phyloP scores from a whole-genome alignment of 2,888 invertebrate species.

The Drosophila meridiana region DNA sequence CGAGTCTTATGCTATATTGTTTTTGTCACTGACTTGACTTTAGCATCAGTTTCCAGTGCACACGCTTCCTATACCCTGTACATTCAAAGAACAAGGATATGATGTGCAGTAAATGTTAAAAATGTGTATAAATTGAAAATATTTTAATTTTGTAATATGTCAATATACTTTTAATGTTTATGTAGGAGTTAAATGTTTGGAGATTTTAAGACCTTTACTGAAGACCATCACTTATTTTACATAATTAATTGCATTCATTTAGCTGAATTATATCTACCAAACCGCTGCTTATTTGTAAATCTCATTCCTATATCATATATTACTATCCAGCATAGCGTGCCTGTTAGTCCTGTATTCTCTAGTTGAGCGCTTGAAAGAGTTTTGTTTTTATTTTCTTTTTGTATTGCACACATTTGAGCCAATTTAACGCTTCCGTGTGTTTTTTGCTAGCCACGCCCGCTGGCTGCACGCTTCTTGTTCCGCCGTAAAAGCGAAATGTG shows the following conservation, averaged over 20 bases:
- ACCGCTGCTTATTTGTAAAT: background rate
- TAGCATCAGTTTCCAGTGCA: slow-evolving; percentile 21
- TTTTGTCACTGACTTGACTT: slow-evolving; percentile 28
- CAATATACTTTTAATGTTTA: background rate
- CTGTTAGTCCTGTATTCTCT: background rate
- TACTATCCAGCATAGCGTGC: background rate
- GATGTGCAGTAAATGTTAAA: background rate
- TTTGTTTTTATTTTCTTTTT: slow-evolving; percentile 9
- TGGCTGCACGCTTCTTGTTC: slow-evolving; percentile 18
- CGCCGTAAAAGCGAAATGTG: slow-evolving; percentile 20
- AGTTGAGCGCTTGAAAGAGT: background rate
- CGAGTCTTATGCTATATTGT: slow-evolving; percentile 9
- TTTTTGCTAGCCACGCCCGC: slow-evolving; percentile 51
- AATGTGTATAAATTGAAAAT: no score
- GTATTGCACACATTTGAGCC: slow-evolving; percentile 52
- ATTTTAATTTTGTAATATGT: background rate
- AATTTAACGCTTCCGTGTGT: slow-evolving; percentile 71
- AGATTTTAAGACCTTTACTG: no score
- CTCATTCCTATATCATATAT: no score
- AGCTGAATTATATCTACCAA: background rate
- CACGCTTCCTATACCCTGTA: background rate
- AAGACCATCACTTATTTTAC: background rate
- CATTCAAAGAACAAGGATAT: background rate
- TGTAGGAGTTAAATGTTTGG: no score
- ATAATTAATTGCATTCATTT: background rate